Base-by-base conservation (phyloP, 2,888 invertebrate genomes). In the Drosophila rellima region DNA sequence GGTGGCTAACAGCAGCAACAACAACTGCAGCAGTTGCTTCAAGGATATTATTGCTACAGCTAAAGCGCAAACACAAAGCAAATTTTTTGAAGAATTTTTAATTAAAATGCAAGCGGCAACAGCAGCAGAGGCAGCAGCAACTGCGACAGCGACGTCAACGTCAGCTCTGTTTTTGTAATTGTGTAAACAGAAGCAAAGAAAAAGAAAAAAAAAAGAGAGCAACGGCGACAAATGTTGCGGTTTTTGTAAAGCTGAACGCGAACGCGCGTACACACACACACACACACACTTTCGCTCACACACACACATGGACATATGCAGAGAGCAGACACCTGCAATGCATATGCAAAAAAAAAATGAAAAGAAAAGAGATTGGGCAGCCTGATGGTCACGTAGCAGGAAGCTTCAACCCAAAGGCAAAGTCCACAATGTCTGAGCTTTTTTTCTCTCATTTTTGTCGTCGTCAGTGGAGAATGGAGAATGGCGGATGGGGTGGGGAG, bases 11-110 rank as follows among this genome's bases (percentile, higher is more conserved):
- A 60, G 17, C 23, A 48, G 20, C 37, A 39, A 11, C n/a, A 37
- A 29, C 47, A 48, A 20, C 1, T 42, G 17, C 17, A 52, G 61
- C 73, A 54, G 18, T 68, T 65, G 69, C 66, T 61, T 50, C 44
- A 56, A 78, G 84, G 72, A 87, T 86, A 83, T 83, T 86, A 84
- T 81, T 81, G 80, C 82, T 64, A 64, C 62, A 81, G 70, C 56
- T 17, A 54, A 66, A 63, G 56, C 47, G 69, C 78, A 64, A 73
- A 66, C 75, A 78, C 85, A 83, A 85, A 85, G 80, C 67, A 70
- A 71, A 78, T 23, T 71, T 87, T 77, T 85, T 83, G 54, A 74
- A 85, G 85, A 83, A 83, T 88, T 83, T 83, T 83, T 88, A 83
- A 83, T 83, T 83, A 83, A 83, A 83, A 83, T 88, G 80, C 82